A percentile compares a stretch with the other conserved stretches of the same genome.
Conservation (phyloP, 2,113 vertebrate genomes). For the Ascaphus truei region DNA sequence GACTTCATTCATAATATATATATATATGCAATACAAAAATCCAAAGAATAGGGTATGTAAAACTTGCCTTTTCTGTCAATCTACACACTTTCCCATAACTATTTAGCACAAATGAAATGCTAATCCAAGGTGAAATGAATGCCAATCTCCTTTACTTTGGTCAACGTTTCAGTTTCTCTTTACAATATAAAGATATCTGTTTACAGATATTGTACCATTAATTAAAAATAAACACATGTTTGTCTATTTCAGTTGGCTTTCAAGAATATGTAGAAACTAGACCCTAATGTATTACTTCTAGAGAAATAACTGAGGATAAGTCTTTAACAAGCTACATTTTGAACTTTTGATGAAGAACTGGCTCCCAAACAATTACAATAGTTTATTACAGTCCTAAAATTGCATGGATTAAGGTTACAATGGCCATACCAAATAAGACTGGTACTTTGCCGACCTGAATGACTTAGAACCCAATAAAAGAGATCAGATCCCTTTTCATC, state of each 20-base stretch:
- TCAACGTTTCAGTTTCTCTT: conserved; percentile 61
- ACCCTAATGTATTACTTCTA: conserved; percentile 64
- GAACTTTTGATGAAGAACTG: neutral
- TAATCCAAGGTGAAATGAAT: conserved; percentile 57
- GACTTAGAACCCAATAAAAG: conserved; percentile 73
- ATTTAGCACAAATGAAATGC: conserved; percentile 55
- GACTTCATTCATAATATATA: conserved; percentile 40
- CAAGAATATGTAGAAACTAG: no score
- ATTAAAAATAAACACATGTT: conserved; percentile 75
- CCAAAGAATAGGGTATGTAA: conserved; percentile 31
- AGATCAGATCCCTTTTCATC: conserved; percentile 69
- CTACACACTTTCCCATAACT: conserved; percentile 49
- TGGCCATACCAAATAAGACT: conserved; percentile 68
- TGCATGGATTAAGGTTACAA: conserved; percentile 67
- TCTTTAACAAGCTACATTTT: no score
- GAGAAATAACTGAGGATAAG: no score
- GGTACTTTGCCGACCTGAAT: conserved; percentile 60
- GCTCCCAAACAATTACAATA: neutral
- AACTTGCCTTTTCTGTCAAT: conserved; percentile 36
- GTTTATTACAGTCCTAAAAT: conserved; percentile 62
- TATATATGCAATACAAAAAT: conserved; percentile 34
- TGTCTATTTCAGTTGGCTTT: conserved; percentile 31
- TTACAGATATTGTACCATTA: conserved; percentile 72
- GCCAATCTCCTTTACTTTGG: conserved; percentile 66
- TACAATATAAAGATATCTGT: conserved; percentile 66